Base-by-base conservation (phyloP, 1,140 invertebrate species). In the Trachelipus rathkii region DNA sequence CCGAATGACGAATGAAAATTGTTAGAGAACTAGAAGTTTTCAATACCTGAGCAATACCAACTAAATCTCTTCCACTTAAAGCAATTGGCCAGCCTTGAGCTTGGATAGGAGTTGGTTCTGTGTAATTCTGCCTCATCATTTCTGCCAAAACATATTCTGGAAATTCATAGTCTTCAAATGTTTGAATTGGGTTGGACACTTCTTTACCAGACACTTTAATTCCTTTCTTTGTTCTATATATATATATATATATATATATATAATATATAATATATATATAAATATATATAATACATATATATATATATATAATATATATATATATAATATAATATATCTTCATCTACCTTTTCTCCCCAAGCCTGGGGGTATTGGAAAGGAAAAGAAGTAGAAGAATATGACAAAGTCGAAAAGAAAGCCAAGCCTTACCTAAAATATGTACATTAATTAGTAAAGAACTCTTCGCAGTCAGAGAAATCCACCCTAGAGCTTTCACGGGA, bases 21-120 rank as follows among this genome's bases (percentile, higher is more conserved):
- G 6, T 33, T 33, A 33, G 33, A 33, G 33, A 33, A 33, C 33
- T 33, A 3, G 1, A 33, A 33, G 6, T 33, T 33, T 33, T 33
- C 33, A 3, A 33, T 75, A 94, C 96, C 85, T 96, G 94, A 33
- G 96, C 89, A 82, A 90, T 89, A 11, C 89, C 89, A 45, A 88
- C 86, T 77, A 89, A 82, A 83, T 90, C 88, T 77, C 84, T 82
- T 15, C 89, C 89, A 81, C 84, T 85, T 0, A 90, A 82, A 76
- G 88, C 88, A 77, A 89, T 86, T 13, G 88, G 87, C 88, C 88
- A 89, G 23, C 85, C 84, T 78, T 86, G 85, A 11, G 85, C 81
- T 79, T 87, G 86, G 81, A 87, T 90, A 33, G 87, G 81, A 75
- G 88, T 89, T 9, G 88, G 88, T 46, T 83, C 77, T 71, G 83